These are phyloP conservation scores for Melanocharis versteri DNA, from an alignment of 2,113 vertebrate species.

Conservation along the genomic window DNA sequence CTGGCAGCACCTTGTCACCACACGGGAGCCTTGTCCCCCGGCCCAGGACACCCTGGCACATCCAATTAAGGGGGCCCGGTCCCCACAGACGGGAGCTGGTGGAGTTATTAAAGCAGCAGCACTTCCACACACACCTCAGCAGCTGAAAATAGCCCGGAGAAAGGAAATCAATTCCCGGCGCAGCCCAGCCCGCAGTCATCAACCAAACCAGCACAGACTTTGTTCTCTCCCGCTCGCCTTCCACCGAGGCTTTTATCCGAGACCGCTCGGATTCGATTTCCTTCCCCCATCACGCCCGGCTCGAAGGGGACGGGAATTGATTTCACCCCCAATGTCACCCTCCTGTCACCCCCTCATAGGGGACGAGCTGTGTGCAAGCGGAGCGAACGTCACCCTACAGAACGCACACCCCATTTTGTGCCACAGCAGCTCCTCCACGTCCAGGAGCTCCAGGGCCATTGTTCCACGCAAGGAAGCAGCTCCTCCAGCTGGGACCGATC, in stretches of 20 bases:
- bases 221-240: neutral
- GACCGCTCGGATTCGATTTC: neutral
- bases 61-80: neutral
- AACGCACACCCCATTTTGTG: fast-evolving
- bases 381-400: neutral
- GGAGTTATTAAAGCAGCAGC: neutral
- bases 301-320: neutral
- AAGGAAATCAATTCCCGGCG: conserved; percentile 36
- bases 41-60: neutral
- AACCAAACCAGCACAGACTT: neutral
- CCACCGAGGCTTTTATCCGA: neutral
- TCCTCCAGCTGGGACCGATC: neutral
- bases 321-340: neutral
- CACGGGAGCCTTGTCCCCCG: fast-evolving
- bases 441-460: fast-evolving
- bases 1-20: neutral
- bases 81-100: neutral
- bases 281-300: neutral
- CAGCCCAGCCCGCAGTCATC: conserved; percentile 4
- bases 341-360: neutral
- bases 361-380: neutral
- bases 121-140: neutral
- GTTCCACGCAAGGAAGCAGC: neutral
- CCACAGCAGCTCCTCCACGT: fast-evolving
- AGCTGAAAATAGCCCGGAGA: conserved; percentile 33